Conservation (phyloP, 2,888 invertebrate species). For the Aphrophora alni region DNA sequence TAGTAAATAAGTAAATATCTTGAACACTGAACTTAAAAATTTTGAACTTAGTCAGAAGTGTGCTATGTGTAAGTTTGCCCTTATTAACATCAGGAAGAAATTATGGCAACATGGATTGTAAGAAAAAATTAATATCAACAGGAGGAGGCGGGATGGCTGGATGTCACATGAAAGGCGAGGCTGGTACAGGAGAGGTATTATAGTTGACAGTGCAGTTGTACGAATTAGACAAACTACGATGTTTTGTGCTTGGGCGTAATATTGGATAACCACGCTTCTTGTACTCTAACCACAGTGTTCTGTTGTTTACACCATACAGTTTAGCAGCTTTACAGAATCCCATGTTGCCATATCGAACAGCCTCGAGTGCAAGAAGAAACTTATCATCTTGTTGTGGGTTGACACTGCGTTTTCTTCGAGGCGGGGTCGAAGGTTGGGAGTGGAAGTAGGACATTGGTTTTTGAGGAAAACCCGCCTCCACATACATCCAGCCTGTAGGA, state of each 20-base stretch:
- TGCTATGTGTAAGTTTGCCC: too few relatives aligned
- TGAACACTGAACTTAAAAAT: too few relatives aligned
- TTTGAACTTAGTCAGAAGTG: too few relatives aligned
- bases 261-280: slow-evolving; percentile 85
- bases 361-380: slow-evolving; percentile 80
- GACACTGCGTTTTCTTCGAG: slow-evolving; percentile 66
- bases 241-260: slow-evolving; percentile 63
- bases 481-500: background rate
- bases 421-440: background rate
- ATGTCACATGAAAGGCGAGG: background rate
- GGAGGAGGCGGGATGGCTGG: background rate
- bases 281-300: slow-evolving; percentile 85
- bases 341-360: slow-evolving; percentile 81
- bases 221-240: background rate
- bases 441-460: background rate
- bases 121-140: background rate
- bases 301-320: slow-evolving; percentile 83
- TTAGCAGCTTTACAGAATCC: slow-evolving; percentile 87
- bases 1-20: too few relatives aligned
- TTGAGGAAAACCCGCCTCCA: background rate
- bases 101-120: background rate
- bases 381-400: slow-evolving; percentile 86
- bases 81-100: background rate
- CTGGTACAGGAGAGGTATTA: background rate
- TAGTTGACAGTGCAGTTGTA: background rate